phyloP scores from a whole-genome alignment of 1,140 invertebrate genomes.

The Panulirus ornatus region DNA sequence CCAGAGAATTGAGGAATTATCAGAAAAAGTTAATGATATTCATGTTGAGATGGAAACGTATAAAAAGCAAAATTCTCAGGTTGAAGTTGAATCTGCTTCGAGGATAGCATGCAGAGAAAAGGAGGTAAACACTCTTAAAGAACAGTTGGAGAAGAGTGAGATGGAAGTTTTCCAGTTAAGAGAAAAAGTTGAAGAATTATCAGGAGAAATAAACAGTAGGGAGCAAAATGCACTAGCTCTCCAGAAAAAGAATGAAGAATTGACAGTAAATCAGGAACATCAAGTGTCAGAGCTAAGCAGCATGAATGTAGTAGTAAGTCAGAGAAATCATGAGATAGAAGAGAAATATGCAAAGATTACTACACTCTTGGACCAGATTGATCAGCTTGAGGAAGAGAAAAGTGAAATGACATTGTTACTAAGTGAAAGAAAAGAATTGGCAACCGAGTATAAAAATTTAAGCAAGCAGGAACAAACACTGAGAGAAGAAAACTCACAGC shows the following conservation, averaged over 20 bases:
- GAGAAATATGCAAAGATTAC: conserved; percentile 45
- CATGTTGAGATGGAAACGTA: conserved; percentile 15
- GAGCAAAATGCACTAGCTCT: conserved; percentile 16
- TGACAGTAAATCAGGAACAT: not conserved
- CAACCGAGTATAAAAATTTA: not conserved
- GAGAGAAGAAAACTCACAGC: not conserved
- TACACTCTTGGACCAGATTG: not conserved
- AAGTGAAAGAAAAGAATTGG: not conserved
- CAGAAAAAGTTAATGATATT: not conserved
- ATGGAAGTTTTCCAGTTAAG: conserved; percentile 34
- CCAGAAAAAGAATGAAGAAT: conserved; percentile 11
- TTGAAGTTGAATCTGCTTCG: not conserved
- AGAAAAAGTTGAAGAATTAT: conserved; percentile 41
- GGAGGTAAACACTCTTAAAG: conserved; percentile 21
- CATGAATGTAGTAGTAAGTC: not conserved
- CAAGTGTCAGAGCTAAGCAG: not conserved
- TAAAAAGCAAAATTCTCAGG: conserved; percentile 19
- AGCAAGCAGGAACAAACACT: conserved; percentile 20
- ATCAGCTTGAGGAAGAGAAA: conserved; percentile 27
- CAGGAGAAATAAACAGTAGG: not conserved
- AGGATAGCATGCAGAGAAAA: conserved; percentile 15
- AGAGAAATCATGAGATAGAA: conserved; percentile 6
- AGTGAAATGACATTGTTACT: not conserved
- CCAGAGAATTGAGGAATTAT: conserved; percentile 9
- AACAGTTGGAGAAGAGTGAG: conserved; percentile 39